Evolutionary conservation across 2,797 vertebrate genomes (phyloP), one percentile per base, ranked within the genome.

Genomic region (Xiphophorus birchmanni): DNA sequence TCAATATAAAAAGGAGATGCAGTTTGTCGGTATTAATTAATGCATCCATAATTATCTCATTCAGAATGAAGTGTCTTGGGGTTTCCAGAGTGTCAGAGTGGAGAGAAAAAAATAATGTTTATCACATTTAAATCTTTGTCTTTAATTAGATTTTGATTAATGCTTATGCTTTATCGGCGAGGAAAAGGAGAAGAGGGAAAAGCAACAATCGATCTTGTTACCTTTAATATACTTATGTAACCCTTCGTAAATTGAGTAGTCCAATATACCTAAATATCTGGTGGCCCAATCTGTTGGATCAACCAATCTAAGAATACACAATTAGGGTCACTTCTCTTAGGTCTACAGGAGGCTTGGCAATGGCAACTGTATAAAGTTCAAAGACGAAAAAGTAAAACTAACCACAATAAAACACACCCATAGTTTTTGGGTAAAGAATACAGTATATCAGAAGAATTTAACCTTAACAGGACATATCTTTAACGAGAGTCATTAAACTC

Each of bases 21-120:
- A 80, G 82, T 80, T 73, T 81, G 78, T 85, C 85, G 80, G 18
- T 84, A 90, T 90, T 90, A 90, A 91, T 91, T 72, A 89, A 81
- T 88, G 82, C 78, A 32, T 50, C 80, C 87, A 81, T 89, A 86
- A 91, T 89, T 35, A 67, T 35, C 72, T 75, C 56, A 78, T 56
- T 84, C 67, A 5, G 80, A 74, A 45, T 58, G 77, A 76, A 73
- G 44, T 75, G 69, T 76, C 7, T 29, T 52, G 76, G 60, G 26
- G 63, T 85, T 50, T 63, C 76, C 44, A 79, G 45, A 54, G 56
- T 78, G 60, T 60, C n/a, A 29, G 60, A 80, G 69, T 79, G 2
- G 77, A 42, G 79, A 72, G 77, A n/a, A 72, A 17, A 67, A 9
- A 9, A 54, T 83, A 72, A 1, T 88, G 78, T 86, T 87, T 77